Percentiles rank a stretch among this genome's conserved stretches.
phyloP scores from a whole-genome alignment of 92 coral and sea anemone genomes.

The Metridium senile region DNA sequence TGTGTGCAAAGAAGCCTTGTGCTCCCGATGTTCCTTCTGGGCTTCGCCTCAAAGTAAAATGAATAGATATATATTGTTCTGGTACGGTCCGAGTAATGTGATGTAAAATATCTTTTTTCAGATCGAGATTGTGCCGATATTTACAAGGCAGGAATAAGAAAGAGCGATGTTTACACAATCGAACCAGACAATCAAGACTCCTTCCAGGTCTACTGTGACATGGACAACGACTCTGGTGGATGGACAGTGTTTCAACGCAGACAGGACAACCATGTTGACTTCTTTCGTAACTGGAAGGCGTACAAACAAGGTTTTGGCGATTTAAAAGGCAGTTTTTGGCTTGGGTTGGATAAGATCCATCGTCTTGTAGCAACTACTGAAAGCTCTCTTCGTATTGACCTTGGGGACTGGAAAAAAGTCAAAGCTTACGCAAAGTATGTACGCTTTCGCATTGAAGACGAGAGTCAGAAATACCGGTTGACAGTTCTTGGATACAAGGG shows the following conservation, averaged over 20 bases:
- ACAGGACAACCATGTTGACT: conserved; percentile 44
- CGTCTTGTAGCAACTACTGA: conserved; percentile 54
- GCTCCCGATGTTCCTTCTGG: no score
- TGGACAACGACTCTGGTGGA: conserved; percentile 69
- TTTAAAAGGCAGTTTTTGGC: conserved; percentile 74
- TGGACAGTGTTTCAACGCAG: conserved; percentile 83
- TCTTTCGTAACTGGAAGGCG: conserved; percentile 65
- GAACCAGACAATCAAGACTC: conserved; percentile 61
- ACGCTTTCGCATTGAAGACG: conserved; percentile 48
- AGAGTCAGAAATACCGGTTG: conserved; percentile 51
- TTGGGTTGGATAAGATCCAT: conserved; percentile 75
- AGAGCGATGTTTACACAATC: conserved; percentile 70
- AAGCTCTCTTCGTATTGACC: conserved; percentile 58
- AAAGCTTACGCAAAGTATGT: conserved; percentile 54
- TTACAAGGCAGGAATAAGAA: conserved; percentile 62
- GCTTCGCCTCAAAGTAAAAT: no score
- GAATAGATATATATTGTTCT: no score
- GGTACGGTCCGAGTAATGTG: no score
- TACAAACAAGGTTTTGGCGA: conserved; percentile 72
- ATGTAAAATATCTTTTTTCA: no score
- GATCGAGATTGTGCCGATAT: conserved; percentile 73
- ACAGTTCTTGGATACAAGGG: conserved; percentile 56
- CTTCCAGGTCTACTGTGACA: conserved; percentile 72
- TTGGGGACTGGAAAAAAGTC: conserved; percentile 52
- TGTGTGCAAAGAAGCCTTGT: no score